Conservation (phyloP, 1,140 invertebrate genomes). For the Scaptomyza pallida region DNA sequence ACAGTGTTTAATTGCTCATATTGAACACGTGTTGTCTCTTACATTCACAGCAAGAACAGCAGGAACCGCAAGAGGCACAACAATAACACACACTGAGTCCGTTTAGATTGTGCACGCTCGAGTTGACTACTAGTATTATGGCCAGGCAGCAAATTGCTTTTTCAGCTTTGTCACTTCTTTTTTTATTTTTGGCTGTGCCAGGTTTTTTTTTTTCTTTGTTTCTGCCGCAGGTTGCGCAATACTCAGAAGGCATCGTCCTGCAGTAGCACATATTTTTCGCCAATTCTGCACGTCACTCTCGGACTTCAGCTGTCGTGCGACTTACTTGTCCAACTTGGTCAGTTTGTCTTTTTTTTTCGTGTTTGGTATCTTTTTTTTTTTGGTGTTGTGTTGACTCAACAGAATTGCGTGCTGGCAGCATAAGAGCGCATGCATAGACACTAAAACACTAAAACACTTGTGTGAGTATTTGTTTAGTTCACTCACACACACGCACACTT, state of each 20-base stretch:
- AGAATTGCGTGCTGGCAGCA: constrained; percentile 61
- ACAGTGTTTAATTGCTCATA: constrained; percentile 82
- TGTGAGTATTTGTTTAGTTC: background rate
- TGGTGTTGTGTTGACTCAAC: constrained; percentile 67
- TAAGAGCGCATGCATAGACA: constrained; percentile 19
- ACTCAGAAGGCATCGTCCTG: constrained; percentile 17
- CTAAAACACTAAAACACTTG: constrained; percentile 13
- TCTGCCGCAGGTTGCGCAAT: constrained; percentile 43
- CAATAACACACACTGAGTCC: constrained; percentile 5
- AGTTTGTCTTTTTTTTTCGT: constrained; percentile 24
- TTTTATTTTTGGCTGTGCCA: constrained; percentile 40
- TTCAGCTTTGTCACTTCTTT: constrained; percentile 78
- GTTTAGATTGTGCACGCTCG: constrained; percentile 51
- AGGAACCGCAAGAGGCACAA: background rate
- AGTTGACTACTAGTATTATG: constrained; percentile 61
- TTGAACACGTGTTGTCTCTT: constrained; percentile 74
- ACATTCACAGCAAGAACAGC: constrained; percentile 17
- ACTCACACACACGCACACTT: constrained; percentile 5
- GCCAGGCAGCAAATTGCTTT: constrained; percentile 74
- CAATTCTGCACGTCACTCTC: constrained; percentile 73
- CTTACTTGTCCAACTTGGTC: constrained; percentile 33
- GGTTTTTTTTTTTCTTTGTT: constrained; percentile 61
- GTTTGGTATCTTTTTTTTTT: constrained; percentile 25
- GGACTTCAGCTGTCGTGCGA: constrained; percentile 50
- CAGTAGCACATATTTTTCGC: constrained; percentile 55